phyloP scores from a whole-genome alignment of 2,888 invertebrate genomes.

The Acanthopleura granulata region DNA sequence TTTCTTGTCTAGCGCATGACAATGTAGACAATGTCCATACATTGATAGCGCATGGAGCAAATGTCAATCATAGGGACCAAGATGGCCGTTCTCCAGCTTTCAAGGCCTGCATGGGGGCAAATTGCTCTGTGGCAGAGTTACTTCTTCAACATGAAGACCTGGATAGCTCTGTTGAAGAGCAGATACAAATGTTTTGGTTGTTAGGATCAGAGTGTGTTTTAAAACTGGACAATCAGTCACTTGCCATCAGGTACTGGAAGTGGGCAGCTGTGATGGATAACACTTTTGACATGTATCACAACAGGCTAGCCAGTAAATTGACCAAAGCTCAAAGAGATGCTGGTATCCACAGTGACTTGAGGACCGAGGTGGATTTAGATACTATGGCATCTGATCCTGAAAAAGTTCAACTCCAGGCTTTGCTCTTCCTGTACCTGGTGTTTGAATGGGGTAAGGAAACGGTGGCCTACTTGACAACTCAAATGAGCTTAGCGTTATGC shows the following conservation, averaged over 20 bases:
- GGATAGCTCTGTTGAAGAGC: neutral
- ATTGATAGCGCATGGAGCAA: slow-evolving; percentile 1
- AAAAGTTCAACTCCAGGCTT: neutral
- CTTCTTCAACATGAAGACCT: slow-evolving; percentile 9
- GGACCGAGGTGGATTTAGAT: neutral
- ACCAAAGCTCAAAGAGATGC: neutral
- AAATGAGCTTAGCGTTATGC: neutral
- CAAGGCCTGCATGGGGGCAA: neutral
- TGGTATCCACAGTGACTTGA: neutral
- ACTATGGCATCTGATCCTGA: neutral
- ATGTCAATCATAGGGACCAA: neutral
- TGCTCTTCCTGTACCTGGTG: slow-evolving; percentile 10
- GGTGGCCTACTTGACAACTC: neutral
- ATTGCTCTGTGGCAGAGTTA: neutral
- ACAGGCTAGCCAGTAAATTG: neutral
- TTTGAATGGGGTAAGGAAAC: slow-evolving; percentile 9
- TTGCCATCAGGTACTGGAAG: neutral
- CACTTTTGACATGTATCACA: neutral
- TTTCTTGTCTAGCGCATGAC: neutral
- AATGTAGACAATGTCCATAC: neutral
- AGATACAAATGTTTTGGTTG: slow-evolving; percentile 8
- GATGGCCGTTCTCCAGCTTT: neutral
- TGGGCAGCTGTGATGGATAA: neutral
- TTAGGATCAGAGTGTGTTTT: slow-evolving; percentile 8
- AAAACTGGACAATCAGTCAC: neutral